phyloP scores from a whole-genome alignment of 2,888 invertebrate genomes.

The Suillia variegata region DNA sequence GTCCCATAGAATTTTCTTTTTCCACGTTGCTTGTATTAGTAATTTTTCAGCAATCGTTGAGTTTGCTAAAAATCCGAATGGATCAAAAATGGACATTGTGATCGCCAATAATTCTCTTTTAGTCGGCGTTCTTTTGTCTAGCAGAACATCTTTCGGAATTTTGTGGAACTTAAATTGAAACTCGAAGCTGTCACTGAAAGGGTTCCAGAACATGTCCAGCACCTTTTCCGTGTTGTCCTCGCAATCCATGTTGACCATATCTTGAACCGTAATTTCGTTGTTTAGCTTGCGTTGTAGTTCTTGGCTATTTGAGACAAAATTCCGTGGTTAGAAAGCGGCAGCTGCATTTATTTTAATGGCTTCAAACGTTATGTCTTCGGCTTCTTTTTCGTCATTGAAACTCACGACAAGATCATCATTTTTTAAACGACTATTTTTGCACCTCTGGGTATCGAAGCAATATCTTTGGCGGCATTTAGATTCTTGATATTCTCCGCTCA shows the following conservation, averaged over 20 bases:
- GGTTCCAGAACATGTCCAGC: constrained; percentile 17
- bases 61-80: constrained; percentile 35
- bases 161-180: constrained; percentile 25
- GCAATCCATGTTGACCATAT: not conserved
- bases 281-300: constrained; percentile 2
- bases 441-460: constrained; percentile 23
- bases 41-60: constrained; percentile 24
- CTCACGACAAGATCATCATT: constrained; percentile 22
- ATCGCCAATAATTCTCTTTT: constrained; percentile 33
- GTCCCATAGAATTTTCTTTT: constrained; percentile 13
- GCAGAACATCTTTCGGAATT: constrained; percentile 12
- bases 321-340: constrained; percentile 13
- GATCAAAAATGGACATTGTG: constrained; percentile 41
- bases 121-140: constrained; percentile 24
- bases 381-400: constrained; percentile 1
- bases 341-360: constrained; percentile 13
- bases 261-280: not conserved
- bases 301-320: constrained; percentile 13
- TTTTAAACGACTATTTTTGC: constrained; percentile 24
- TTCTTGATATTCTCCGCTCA: constrained; percentile 43
- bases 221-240: not conserved
- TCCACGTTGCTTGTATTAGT: constrained; percentile 18
- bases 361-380: not conserved
- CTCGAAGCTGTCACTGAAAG: constrained; percentile 7
- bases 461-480: constrained; percentile 31